phyloP scores from a whole-genome alignment of 2,113 vertebrate species.

The Thomomys bottae region DNA sequence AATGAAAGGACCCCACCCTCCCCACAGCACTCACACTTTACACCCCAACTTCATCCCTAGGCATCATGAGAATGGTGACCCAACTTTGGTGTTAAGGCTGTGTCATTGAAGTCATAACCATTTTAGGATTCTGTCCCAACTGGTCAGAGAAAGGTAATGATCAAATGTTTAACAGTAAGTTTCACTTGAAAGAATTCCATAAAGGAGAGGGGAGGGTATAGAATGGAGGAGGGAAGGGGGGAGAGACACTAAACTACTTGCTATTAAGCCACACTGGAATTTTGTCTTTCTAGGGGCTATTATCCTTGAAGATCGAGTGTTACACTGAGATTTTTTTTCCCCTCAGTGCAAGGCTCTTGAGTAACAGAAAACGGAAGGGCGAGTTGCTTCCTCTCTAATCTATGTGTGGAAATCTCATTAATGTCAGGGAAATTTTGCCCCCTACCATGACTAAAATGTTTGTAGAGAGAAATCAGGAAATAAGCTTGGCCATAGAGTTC shows the following conservation, averaged over 20 bases:
- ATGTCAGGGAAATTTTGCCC: conserved; percentile 63
- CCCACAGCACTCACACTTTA: too few species aligned
- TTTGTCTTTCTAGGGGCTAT: conserved; percentile 25
- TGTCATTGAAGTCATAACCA: neutral
- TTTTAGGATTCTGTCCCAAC: neutral
- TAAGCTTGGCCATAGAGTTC: conserved; percentile 36
- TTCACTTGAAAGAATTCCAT: conserved; percentile 63
- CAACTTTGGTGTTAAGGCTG: neutral
- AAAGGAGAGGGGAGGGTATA: neutral
- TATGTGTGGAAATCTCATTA: conserved; percentile 75
- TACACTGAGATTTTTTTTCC: conserved; percentile 43
- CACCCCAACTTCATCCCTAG: neutral
- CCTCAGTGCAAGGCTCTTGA: conserved; percentile 8
- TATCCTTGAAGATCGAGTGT: conserved; percentile 16
- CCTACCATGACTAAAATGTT: conserved; percentile 60
- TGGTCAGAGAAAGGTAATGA: neutral
- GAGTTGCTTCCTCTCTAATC: conserved; percentile 72
- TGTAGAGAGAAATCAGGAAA: conserved; percentile 57
- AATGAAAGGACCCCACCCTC: neutral
- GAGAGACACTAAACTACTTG: conserved; percentile 12
- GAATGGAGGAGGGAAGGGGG: too few species aligned
- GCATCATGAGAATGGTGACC: neutral
- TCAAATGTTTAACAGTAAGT: conserved; percentile 30
- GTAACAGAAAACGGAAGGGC: conserved; percentile 60
- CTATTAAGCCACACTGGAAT: conserved; percentile 53